These are phyloP conservation scores for Rhagoletis zephyria DNA, from an alignment of 1,140 invertebrate species.

Conservation along the genomic window DNA sequence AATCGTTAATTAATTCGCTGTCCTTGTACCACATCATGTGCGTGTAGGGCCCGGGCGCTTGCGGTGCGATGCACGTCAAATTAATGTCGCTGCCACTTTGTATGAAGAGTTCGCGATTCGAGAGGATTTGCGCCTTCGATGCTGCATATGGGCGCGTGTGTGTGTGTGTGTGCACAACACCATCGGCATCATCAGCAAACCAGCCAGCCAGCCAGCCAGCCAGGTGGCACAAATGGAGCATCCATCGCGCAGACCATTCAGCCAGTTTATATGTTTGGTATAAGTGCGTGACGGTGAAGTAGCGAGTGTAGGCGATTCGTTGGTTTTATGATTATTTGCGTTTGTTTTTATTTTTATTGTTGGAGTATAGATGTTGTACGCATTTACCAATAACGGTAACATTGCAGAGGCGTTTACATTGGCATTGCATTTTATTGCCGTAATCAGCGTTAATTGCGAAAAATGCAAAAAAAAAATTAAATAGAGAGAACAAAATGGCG, in stretches of 20 bases:
- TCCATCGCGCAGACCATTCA: not conserved
- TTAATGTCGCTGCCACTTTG: constrained; percentile 92
- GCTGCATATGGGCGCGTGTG: constrained; percentile 75
- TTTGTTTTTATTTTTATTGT: not conserved
- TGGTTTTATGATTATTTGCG: not conserved
- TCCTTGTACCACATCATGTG: constrained; percentile 94
- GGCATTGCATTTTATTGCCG: constrained; percentile 38
- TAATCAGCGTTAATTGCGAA: constrained; percentile 39
- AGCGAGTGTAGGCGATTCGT: not conserved
- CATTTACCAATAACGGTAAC: not conserved
- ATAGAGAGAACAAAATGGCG: not conserved
- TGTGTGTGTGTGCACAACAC: not conserved
- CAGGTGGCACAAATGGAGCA: not conserved
- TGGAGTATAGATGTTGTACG: not conserved
- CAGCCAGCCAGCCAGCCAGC: constrained; percentile 12
- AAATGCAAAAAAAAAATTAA: not conserved
- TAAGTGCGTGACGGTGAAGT: not conserved
- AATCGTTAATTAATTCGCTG: constrained; percentile 89
- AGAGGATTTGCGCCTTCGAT: constrained; percentile 89
- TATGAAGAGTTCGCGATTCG: constrained; percentile 88
- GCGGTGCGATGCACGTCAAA: constrained; percentile 87
- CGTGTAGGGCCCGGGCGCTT: constrained; percentile 89
- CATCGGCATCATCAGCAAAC: not conserved
- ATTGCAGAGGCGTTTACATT: not conserved
- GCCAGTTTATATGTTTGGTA: not conserved